These are phyloP conservation scores for Limnephilus marmoratus DNA, from an alignment of 2,888 invertebrate genomes.

Conservation along the genomic window DNA sequence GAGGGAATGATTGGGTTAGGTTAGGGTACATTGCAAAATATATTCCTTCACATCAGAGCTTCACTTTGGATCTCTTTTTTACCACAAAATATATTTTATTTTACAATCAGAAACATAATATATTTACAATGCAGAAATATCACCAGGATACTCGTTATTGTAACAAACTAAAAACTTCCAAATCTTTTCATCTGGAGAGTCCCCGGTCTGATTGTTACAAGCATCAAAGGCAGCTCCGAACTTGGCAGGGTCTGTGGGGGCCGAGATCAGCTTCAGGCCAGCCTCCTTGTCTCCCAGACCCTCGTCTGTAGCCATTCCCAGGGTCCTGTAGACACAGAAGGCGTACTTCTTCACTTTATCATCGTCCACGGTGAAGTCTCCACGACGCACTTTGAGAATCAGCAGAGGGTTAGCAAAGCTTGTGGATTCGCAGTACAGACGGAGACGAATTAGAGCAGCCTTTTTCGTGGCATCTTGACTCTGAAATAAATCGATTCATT, in stretches of 20 bases:
- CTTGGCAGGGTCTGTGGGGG: slow-evolving; percentile 46
- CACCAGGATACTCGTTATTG: slow-evolving; percentile 52
- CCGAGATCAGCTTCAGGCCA: slow-evolving; percentile 37
- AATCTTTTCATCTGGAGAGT: slow-evolving; percentile 15
- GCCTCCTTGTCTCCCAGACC: slow-evolving; percentile 38
- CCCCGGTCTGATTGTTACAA: not conserved
- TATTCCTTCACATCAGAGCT: no score
- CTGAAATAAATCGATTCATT: slow-evolving; percentile 15
- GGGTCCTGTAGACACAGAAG: slow-evolving; percentile 47
- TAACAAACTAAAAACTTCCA: slow-evolving; percentile 54
- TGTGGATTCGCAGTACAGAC: not conserved
- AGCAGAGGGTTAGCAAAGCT: not conserved
- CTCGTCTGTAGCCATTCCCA: slow-evolving; percentile 29
- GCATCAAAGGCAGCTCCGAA: slow-evolving; percentile 48
- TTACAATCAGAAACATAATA: not conserved
- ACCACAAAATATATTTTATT: not conserved
- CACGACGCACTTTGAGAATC: not conserved
- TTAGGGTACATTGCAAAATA: no score
- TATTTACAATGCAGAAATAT: slow-evolving; percentile 53
- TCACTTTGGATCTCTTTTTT: no score
- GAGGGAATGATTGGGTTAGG: no score
- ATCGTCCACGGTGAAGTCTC: slow-evolving; percentile 27
- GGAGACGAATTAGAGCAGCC: not conserved
- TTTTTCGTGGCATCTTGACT: not conserved
- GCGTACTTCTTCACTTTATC: slow-evolving; percentile 33